Evolutionary conservation across 1,140 invertebrate species (phyloP).

Genomic region (Anastrepha ludens): DNA sequence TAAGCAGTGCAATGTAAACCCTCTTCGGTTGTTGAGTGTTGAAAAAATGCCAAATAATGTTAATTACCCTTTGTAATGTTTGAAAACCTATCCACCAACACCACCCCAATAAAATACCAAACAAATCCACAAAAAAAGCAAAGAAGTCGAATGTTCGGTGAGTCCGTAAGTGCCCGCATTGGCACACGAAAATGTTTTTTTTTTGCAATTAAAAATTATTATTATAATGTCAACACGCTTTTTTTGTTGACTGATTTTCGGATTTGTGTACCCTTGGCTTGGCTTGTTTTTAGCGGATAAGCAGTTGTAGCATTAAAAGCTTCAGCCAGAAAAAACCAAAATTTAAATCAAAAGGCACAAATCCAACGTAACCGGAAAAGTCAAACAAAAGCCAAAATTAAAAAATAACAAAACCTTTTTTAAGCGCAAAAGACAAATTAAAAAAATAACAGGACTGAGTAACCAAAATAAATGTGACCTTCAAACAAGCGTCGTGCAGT

Average conservation of each 20-base stretch:
- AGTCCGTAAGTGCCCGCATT: no score
- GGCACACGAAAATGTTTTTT: background rate
- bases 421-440: background rate
- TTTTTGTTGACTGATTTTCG: background rate
- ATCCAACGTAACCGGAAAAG: conserved; percentile 43
- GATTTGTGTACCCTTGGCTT: background rate
- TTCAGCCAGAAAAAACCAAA: background rate
- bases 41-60: conserved; percentile 51
- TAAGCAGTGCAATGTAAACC: background rate
- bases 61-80: conserved; percentile 47
- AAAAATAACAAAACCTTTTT: conserved; percentile 45
- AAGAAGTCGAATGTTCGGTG: background rate
- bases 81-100: conserved; percentile 8
- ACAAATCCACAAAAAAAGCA: background rate
- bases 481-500: background rate
- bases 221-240: conserved; percentile 49
- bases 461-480: background rate
- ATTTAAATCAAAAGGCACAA: background rate
- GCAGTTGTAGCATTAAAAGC: conserved; percentile 25
- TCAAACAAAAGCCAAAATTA: conserved; percentile 45
- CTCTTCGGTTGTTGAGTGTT: background rate
- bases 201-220: conserved; percentile 53
- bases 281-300: conserved; percentile 45
- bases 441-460: background rate
- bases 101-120: background rate